Evolutionary conservation across 2,888 invertebrate genomes (phyloP).

Genomic region (Clivina fossor): DNA sequence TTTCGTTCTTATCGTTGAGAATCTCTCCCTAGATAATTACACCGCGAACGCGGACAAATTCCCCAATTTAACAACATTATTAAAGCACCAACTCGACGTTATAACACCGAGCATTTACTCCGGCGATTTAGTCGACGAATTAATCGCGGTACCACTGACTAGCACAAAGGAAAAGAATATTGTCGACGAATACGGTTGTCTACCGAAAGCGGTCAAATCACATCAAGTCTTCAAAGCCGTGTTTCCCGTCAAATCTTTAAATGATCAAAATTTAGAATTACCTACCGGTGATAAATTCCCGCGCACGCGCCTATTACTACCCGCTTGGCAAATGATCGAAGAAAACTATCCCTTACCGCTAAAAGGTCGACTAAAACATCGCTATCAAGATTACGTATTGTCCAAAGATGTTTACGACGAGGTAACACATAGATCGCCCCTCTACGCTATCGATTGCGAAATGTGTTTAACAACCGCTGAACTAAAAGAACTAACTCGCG

Average conservation of each 20-base stretch:
- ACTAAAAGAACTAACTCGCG: constrained; percentile 77
- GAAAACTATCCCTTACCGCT: constrained; percentile 87
- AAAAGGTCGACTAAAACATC: constrained; percentile 57
- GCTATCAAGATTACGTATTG: constrained; percentile 66
- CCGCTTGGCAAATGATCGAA: constrained; percentile 81
- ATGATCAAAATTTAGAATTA: constrained; percentile 34
- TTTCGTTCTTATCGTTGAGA: constrained; percentile 76
- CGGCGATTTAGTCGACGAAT: constrained; percentile 72
- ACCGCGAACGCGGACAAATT: constrained; percentile 65
- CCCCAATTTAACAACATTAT: constrained; percentile 59
- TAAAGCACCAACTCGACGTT: constrained; percentile 71
- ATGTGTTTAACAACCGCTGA: constrained; percentile 79
- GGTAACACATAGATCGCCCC: constrained; percentile 78
- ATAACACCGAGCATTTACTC: constrained; percentile 72
- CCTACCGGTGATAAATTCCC: constrained; percentile 67
- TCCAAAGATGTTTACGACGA: constrained; percentile 75
- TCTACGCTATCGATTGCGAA: constrained; percentile 94
- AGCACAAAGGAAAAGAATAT: constrained; percentile 64
- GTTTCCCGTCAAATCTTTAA: constrained; percentile 61
- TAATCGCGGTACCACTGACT: constrained; percentile 76
- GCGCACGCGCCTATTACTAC: constrained; percentile 77
- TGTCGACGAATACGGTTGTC: constrained; percentile 67
- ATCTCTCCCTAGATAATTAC: constrained; percentile 74
- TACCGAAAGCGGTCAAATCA: constrained; percentile 70
- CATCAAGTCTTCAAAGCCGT: constrained; percentile 71